Base-by-base conservation (phyloP, 2,888 invertebrate genomes). In the Campopleginae sp. region DNA sequence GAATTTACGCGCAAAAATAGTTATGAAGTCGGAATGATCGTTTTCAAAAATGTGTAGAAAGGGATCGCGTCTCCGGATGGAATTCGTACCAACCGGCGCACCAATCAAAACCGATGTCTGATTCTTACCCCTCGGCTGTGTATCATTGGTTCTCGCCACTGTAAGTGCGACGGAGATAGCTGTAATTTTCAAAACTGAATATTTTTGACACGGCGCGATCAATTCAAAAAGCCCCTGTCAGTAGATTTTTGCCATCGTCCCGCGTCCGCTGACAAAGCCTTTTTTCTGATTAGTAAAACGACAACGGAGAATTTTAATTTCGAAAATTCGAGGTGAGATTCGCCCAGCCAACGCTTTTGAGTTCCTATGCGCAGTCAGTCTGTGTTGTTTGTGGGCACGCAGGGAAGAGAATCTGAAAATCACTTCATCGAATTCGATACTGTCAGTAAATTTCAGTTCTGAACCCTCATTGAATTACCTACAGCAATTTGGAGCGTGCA, bases 71-170 rank as follows among this genome's bases (percentile, higher is more conserved):
- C 23, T 66, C 66, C 14, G 19, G 1, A 68, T 70, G 8, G 5
- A 31, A 23, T 27, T 19, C 19, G 12, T 6, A 48, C 31, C 61
- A 7, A 74, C 58, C 74, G 27, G 44, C 74, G 58, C 74, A 61
- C 74, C 74, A 61, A 74, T 74, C 58, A 44, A 27, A 42, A 44
- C 8, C 10, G 17, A n/a, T 23, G 17, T 44, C 17, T 19, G 27
- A n/a, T 14, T 27, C 61, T 44, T 10, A 74, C 38, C 44, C 14
- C 8, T 74, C 42, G 4, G 42, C 17, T 42, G 4, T 58, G 10
- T 44, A n/a, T 19, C 19, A 74, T 74, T 58, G 58, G 72, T 33
- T 23, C 23, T n/a, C n/a, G n/a, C n/a, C n/a, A n/a, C n/a, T n/a
- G n/a, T n/a, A n/a, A n/a, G n/a, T n/a, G n/a, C n/a, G n/a, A n/a